Evolutionary conservation across 2,888 invertebrate genomes (phyloP).

Genomic region (Alloscopus bannaensis): DNA sequence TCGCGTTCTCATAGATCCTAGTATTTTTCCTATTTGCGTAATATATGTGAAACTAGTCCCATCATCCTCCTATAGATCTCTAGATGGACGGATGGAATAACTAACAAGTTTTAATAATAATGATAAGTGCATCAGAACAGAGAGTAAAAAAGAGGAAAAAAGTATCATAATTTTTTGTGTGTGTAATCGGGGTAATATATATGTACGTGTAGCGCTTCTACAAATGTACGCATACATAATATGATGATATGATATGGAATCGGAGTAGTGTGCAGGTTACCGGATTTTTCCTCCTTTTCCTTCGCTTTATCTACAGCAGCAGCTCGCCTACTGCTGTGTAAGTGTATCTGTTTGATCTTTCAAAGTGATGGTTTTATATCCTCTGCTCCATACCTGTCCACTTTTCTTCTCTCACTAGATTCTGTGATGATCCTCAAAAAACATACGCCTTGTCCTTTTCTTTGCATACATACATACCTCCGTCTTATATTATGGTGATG

Average conservation of each 20-base stretch:
- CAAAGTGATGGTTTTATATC: conserved; percentile 20
- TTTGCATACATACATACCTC: conserved; percentile 4
- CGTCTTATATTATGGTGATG: conserved; percentile 7
- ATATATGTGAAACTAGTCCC: conserved; percentile 12
- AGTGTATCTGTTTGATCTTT: conserved; percentile 52
- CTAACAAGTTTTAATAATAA: conserved; percentile 44
- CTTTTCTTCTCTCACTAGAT: neutral
- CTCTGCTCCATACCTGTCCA: conserved; percentile 46
- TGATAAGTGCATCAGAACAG: conserved; percentile 39
- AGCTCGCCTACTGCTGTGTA: conserved; percentile 64
- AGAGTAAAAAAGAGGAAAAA: conserved; percentile 6
- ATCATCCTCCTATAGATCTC: conserved; percentile 25
- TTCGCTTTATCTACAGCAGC: conserved; percentile 36
- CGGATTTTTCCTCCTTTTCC: conserved; percentile 61
- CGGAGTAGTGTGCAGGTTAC: conserved; percentile 56
- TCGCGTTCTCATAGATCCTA: neutral
- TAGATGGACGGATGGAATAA: conserved; percentile 33
- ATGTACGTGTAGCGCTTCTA: conserved; percentile 15
- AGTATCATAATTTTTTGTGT: conserved; percentile 25
- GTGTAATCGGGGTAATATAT: too few species aligned
- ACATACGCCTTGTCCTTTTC: conserved; percentile 4
- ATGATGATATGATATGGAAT: conserved; percentile 36
- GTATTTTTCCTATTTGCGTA: neutral
- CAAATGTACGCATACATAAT: conserved; percentile 21
- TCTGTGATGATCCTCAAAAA: conserved; percentile 23